phyloP scores from a whole-genome alignment of 2,797 vertebrate species.

The Hippopotamyrus pictus region DNA sequence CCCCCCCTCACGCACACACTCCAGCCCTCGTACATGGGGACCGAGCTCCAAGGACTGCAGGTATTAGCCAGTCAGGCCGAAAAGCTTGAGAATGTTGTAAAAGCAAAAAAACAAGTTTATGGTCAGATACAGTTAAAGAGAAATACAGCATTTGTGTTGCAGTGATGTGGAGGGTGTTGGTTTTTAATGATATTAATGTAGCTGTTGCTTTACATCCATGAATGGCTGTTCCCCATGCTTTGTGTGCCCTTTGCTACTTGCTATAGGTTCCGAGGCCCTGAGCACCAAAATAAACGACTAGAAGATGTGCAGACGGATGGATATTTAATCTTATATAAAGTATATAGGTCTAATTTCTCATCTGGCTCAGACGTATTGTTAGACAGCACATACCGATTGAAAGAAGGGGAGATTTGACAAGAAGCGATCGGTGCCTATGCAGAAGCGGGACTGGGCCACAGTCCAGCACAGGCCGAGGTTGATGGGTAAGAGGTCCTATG shows the following conservation, averaged over 20 bases:
- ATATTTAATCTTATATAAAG: not conserved
- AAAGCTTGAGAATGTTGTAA: not conserved
- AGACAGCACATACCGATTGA: not conserved
- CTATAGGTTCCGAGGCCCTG: not conserved
- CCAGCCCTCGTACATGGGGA: slow-evolving; percentile 33
- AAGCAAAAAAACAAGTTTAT: not conserved
- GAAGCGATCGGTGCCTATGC: not conserved
- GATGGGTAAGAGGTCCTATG: not conserved
- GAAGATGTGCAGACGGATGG: not conserved
- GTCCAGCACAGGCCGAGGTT: not conserved
- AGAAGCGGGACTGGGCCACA: not conserved
- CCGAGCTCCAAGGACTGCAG: not conserved
- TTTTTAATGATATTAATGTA: not conserved
- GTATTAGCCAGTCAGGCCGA: not conserved
- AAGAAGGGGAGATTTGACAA: not conserved
- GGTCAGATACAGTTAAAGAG: not conserved
- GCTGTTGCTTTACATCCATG: not conserved
- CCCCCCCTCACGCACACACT: slow-evolving; percentile 44
- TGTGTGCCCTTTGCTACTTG: not conserved
- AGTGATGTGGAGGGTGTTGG: not conserved
- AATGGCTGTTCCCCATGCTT: not conserved
- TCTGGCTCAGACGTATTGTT: not conserved
- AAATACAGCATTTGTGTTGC: not conserved
- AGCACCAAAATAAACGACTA: not conserved
- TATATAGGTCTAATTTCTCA: not conserved